Base-by-base conservation (phyloP, 2,888 invertebrate species). In the Epistrophella euchroma region DNA sequence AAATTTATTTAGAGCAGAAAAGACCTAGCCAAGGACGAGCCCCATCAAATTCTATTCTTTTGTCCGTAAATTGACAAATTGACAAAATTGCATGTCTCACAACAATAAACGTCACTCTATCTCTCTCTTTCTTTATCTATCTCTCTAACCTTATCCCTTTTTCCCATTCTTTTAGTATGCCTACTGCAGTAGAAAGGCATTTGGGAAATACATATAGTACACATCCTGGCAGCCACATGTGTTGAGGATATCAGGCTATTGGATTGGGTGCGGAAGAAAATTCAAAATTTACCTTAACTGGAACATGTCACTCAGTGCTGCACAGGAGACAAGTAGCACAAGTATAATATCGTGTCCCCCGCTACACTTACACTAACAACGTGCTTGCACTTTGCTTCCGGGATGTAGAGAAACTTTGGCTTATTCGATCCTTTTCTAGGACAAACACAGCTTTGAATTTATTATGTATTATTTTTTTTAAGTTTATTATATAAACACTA, bases 1-100 rank as follows among this genome's bases (percentile, higher is more conserved):
- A 56, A 68, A 56, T 47, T 58, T 72, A 68, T 71, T 60, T 62
- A 37, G 79, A 72, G 47, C 37, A 50, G 32, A 28, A 64, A 56
- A 56, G 40, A 47, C 22, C 60, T 40, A 60, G 3, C 15, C 37
- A 72, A 68, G 72, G 66, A 52, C 50, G 32, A 84, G 75, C 68
- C 73, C 73, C 72, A 77, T 56, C 66, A 68, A 72, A 60, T 56
- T 56, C 64, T 52, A 37, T 58, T 50, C 35, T 70, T 66, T 45
- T 50, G 82, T 35, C 15, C 45, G 77, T 74, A 74, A 85, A 86
- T 82, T 86, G 86, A 86, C 86, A 86, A 86, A 78, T 86, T 86
- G 70, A 82, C 73, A 66, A 82, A 86, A 86, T 86, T 86, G 86
- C 86, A 86, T 86, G 82, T 82, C 74, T 82, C 66, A 58, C 73